Evolutionary conservation across 2,888 invertebrate species (phyloP), one percentile per base, ranked within the genome.

Genomic region (Troides aeacus): DNA sequence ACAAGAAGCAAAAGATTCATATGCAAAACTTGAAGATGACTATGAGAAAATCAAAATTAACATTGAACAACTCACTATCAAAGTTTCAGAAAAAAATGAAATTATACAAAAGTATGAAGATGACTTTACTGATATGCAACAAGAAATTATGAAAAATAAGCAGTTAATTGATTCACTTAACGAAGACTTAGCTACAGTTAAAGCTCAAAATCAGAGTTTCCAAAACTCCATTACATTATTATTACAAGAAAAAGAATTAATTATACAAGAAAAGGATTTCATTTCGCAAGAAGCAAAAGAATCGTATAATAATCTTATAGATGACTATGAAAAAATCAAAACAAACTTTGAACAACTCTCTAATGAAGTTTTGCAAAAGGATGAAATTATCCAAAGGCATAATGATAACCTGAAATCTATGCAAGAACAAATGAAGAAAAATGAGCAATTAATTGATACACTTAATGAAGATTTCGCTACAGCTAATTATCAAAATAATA

Each of bases 231-330:
- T 64, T 36, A 61, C 60, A 21, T 53, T 50, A 66, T 24, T 66
- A 61, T 53, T 60, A 53, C 21, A 76, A 69, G 64, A 79, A 30
- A 70, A 69, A 39, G 73, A 75, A 50, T 74, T 80, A 57, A 71
- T 79, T 24, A 57, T 78, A 23, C 56, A 57, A 24, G 64, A 74
- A 12, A 84, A 83, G 67, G 77, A 79, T 62, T 73, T 74, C 42
- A 72, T 73, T 50, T 56, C 50, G 39, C 61, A 30, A 15, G 61
- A 67, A 42, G 66, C 53, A 62, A 53, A 62, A 10, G 57, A 56
- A 23, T 57, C 39, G 8, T 57, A 57, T 57, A 24, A 15, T 7
- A 62, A 62, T 42, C 23, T 67, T 15, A 67, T 62, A 58, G 24
- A 67, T 23, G 62, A 67, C 12, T 18, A 67, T 57, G 57, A 57